These are phyloP conservation scores for Brachionus rubens DNA, from an alignment of 1,140 invertebrate genomes.

Conservation along the genomic window DNA sequence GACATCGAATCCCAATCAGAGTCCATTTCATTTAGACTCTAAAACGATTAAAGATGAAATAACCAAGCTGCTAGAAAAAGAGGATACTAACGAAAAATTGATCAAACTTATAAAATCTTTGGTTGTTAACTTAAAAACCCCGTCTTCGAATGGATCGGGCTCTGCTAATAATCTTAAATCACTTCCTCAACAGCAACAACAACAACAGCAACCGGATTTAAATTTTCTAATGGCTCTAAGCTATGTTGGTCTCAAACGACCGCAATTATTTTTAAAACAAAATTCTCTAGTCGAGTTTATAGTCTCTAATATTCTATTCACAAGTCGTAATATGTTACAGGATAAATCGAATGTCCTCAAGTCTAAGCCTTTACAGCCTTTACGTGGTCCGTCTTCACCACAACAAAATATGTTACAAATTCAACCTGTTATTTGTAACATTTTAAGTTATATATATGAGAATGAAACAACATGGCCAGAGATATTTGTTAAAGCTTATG, in stretches of 20 bases:
- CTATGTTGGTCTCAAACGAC: slow-evolving; percentile 16
- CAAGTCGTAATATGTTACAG: not conserved
- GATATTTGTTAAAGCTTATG: slow-evolving; percentile 69
- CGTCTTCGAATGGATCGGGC: not conserved
- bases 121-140: slow-evolving; percentile 5
- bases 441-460: slow-evolving; percentile 75
- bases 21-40: slow-evolving; percentile 4
- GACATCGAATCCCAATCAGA: not conserved
- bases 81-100: slow-evolving; percentile 27
- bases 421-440: slow-evolving; percentile 70
- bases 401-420: not conserved
- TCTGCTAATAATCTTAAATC: not conserved
- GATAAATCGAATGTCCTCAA: not conserved
- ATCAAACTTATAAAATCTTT: slow-evolving; percentile 32
- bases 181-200: not conserved
- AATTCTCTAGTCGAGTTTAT: slow-evolving; percentile 28
- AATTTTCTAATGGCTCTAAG: slow-evolving; percentile 37
- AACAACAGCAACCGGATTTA: not conserved
- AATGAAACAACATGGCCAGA: slow-evolving; percentile 66
- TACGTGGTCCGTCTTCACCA: slow-evolving; percentile 14
- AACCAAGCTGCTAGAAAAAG: slow-evolving; percentile 13
- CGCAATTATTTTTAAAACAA: slow-evolving; percentile 25
- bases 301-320: slow-evolving; percentile 15
- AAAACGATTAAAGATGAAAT: slow-evolving; percentile 44
- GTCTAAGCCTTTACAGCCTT: not conserved